Base-by-base conservation (phyloP, 2,888 invertebrate species). In the Eremobia ochroleuca region DNA sequence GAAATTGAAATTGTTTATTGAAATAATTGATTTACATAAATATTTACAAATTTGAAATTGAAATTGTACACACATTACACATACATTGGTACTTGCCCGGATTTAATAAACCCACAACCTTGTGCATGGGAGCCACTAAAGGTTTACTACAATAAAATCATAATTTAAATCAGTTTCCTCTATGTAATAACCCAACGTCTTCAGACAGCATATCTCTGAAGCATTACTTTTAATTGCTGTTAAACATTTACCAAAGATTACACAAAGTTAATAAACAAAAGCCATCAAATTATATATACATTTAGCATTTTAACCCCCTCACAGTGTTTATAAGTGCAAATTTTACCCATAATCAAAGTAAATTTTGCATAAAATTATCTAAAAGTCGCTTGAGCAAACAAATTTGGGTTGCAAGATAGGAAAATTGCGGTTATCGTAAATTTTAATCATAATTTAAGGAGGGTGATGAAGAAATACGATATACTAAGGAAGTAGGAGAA, bases 381-480 rank as follows among this genome's bases (percentile, higher is more conserved):
- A 25, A 81, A 85, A 85, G 71, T 85, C 79, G 79, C 83, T 81
- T 78, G 75, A 79, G 81, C 86, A 87, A 89, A 90, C 86, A 89
- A 88, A 72, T 87, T 87, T 87, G 89, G 92, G 90, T 90, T 90
- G 90, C 67, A 13, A 79, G 87, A 89, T 85, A 82, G 81, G 79
- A 80, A 82, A 82, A 83, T 87, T 79, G 85, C 77, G 81, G 83
- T 88, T 87, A 89, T 88, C 88, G 90, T 95, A 93, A 94, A 94
- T 94, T 94, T 92, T 93, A 94, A 95, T 95, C 91, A 93, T 91
- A 92, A 92, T 93, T 93, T 93, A 88, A 83, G 90, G 87, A 83
- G 89, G 90, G 90, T 90, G 89, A 82, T 87, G 88, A 89, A 90
- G 91, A 94, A 94, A 93, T 93, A 92, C 88, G 88, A 82, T 90